Evolutionary conservation across 2,888 invertebrate species (phyloP).

Genomic region (Cremastinae sp.): DNA sequence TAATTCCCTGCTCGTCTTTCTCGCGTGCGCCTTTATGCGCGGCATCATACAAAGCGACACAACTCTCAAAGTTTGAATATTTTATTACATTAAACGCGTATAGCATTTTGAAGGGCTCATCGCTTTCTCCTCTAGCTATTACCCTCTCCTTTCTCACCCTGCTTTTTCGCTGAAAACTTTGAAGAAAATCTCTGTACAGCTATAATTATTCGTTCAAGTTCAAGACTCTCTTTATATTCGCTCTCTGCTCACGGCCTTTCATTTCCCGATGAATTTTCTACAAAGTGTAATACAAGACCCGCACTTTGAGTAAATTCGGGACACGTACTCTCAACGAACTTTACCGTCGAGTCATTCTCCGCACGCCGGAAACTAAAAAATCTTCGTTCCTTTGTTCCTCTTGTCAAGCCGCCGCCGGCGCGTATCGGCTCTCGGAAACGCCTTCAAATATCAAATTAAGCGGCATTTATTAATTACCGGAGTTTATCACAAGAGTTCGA

Average conservation of each 20-base stretch:
- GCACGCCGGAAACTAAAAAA: constrained; percentile 20
- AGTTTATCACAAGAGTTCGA: no score
- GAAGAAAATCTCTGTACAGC: constrained; percentile 14
- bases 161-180: constrained; percentile 3
- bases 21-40: constrained; percentile 7
- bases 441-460: constrained; percentile 42
- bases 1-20: constrained; percentile 34
- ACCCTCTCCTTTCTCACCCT: background rate
- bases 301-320: constrained; percentile 39
- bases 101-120: constrained; percentile 11
- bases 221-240: constrained; percentile 22
- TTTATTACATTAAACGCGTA: constrained; percentile 58
- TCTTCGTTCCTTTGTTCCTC: constrained; percentile 13
- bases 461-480: constrained; percentile 53
- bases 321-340: constrained; percentile 40
- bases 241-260: background rate
- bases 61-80: constrained; percentile 57
- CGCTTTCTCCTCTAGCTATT: constrained; percentile 44
- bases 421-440: constrained; percentile 1
- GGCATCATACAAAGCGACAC: background rate
- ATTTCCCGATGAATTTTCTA: constrained; percentile 8
- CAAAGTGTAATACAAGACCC: constrained; percentile 22
- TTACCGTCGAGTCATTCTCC: constrained; percentile 30
- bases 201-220: constrained; percentile 9
- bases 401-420: background rate